phyloP scores from a whole-genome alignment of 2,113 vertebrate genomes.

The Nycticryphes semicollaris region DNA sequence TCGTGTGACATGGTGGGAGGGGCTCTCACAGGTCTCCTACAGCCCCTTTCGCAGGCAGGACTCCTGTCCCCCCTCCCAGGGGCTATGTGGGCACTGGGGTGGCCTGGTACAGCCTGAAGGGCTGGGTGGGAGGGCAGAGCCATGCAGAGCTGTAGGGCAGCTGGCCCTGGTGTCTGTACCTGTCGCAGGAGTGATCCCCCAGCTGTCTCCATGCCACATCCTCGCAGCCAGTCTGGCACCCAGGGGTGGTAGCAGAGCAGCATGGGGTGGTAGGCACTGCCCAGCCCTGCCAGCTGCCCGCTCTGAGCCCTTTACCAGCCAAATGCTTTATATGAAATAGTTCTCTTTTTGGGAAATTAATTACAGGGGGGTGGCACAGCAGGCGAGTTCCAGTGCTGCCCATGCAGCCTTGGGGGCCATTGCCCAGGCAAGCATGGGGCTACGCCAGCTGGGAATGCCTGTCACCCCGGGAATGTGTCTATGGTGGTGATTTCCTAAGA shows the following conservation, averaged over 20 bases:
- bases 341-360: not conserved
- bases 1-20: fast-evolving
- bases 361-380: not conserved
- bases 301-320: not conserved
- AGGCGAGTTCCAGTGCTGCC: fast-evolving
- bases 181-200: not conserved
- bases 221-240: not conserved
- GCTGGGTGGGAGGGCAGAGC: not conserved
- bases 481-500: constrained; percentile 56
- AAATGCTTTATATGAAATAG: not conserved
- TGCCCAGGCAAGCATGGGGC: fast-evolving
- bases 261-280: not conserved
- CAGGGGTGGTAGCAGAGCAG: not conserved
- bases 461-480: not conserved
- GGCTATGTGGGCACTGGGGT: not conserved
- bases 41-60: not conserved
- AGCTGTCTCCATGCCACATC: not conserved
- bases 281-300: not conserved
- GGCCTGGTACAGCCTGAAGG: not conserved
- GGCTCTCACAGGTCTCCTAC: not conserved
- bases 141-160: fast-evolving
- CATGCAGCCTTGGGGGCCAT: not conserved
- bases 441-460: not conserved
- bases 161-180: not conserved
- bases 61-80: fast-evolving